phyloP scores from a whole-genome alignment of 2,797 vertebrate genomes.

The Enteromius trimaculatus region DNA sequence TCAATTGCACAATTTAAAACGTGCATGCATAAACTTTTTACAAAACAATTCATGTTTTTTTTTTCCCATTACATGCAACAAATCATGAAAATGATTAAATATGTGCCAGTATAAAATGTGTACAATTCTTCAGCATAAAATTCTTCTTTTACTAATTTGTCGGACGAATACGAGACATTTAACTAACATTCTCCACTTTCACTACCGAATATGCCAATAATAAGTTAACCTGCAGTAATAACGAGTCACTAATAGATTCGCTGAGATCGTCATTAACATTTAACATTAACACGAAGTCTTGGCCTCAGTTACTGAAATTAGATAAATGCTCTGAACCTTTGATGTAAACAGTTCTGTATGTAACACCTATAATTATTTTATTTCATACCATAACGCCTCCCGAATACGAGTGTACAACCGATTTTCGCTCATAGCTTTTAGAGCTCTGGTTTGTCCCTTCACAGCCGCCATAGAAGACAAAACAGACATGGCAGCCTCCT shows the following conservation, averaged over 20 bases:
- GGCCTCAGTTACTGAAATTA: neutral
- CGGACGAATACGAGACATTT: neutral
- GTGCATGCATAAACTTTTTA: neutral
- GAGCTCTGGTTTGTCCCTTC: constrained; percentile 29
- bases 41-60: no score
- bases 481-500: constrained; percentile 67
- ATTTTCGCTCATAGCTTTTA: neutral
- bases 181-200: neutral
- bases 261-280: no score
- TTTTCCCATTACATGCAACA: neutral
- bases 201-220: neutral
- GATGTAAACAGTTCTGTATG: neutral
- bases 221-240: neutral
- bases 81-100: neutral
- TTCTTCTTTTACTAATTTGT: neutral
- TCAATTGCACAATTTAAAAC: no score
- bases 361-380: neutral
- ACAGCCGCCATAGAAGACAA: constrained; percentile 14
- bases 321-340: neutral
- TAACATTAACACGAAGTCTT: no score
- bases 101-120: neutral
- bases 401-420: neutral
- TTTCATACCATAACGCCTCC: neutral
- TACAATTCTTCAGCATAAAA: no score
- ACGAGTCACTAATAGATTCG: no score